Base-by-base conservation (phyloP, 2,797 vertebrate genomes). In the Aulostomus chinensis region DNA sequence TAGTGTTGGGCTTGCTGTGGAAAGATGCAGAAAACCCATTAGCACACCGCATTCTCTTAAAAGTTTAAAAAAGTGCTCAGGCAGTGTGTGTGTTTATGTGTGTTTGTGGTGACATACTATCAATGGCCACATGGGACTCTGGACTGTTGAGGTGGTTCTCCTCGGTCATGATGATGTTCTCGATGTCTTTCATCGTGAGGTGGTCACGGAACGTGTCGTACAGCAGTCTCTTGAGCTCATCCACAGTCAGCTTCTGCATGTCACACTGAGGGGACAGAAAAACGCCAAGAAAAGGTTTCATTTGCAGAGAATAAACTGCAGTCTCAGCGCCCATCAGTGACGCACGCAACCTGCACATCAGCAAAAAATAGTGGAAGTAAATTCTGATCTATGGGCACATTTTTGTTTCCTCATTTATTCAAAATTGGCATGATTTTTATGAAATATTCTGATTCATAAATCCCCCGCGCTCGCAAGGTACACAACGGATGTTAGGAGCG, bases 111-210 rank as follows among this genome's bases (percentile, higher is more conserved):
- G 1, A 65, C 96, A 75, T 92, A 98, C 96, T 96, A 83, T 98
- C 96, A 50, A 99, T 97, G 0, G 97, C 94, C 33, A 99, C 93
- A 0, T 97, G 94, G 57, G 94, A 95, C 84, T 96, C 95, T 0
- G 92, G 89, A 1, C 94, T 97, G 88, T 95, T 96, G 80, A 98
- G 86, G 85, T 98, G 96, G 78, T 89, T 97, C 74, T 97, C 96
- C 85, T 99, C 96, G 0, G 95, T 99, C 93, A 98, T 96, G 78
- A 99, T 99, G 88, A 99, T 98, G 88, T 96, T 96, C 88, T 98
- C 97, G 1, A 99, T 99, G 91, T 98, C 96, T 89, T 96, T 97
- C 97, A 99, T 98, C 66, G 96, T 96, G 77, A 99, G 92, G 81
- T 99, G 97, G 81, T 98, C 96, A 4, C 95, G 94, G 90, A 99